A percentile compares a stretch with the other conserved stretches of the same genome.
Evolutionary conservation across 2,113 vertebrate species (phyloP).

Genomic region (Odocoileus virginianus): DNA sequence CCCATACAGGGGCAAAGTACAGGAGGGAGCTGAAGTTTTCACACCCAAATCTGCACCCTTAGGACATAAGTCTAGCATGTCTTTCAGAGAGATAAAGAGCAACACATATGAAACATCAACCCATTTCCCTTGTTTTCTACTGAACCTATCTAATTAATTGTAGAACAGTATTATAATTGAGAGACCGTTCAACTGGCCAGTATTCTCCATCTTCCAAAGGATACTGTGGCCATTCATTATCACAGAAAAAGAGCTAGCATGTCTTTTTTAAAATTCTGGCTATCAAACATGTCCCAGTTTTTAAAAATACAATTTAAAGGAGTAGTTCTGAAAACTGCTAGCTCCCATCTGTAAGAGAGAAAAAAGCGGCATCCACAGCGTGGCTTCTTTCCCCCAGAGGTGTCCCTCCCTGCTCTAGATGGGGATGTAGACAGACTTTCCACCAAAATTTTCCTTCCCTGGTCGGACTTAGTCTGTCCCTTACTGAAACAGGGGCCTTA

Average conservation of each 20-base stretch:
- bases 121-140: not conserved
- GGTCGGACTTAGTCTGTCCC: not conserved
- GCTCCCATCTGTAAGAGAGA: not conserved
- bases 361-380: accelerated
- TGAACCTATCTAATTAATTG: not conserved
- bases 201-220: not conserved
- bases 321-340: not conserved
- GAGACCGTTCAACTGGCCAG: not conserved
- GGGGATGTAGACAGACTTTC: not conserved
- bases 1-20: not conserved
- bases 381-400: not conserved
- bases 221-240: not conserved
- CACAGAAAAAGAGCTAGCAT: not conserved
- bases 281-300: not conserved
- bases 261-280: not conserved
- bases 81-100: not conserved
- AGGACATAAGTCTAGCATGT: not conserved
- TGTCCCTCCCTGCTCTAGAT: not conserved
- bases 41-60: not conserved
- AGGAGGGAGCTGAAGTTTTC: not conserved
- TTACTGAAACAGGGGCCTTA: not conserved
- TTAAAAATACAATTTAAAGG: not conserved
- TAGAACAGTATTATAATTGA: not conserved
- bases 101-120: not conserved
- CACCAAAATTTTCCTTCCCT: not conserved